These are phyloP conservation scores for Athalia rosae DNA, from an alignment of 2,888 invertebrate species.

Conservation along the genomic window DNA sequence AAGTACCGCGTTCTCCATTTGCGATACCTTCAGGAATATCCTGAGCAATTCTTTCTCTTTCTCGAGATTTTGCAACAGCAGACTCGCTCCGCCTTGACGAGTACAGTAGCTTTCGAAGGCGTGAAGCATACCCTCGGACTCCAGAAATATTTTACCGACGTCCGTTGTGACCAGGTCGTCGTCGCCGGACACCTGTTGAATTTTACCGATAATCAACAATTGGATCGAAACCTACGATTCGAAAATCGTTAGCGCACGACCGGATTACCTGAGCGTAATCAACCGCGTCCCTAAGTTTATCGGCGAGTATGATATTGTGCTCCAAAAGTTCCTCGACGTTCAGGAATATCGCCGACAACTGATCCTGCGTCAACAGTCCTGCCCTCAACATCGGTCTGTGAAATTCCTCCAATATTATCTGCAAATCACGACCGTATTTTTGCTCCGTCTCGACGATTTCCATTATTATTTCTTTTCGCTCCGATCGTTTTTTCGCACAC, in stretches of 20 bases:
- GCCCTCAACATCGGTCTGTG: conserved; percentile 95
- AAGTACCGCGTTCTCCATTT: conserved; percentile 95
- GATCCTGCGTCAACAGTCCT: conserved; percentile 92
- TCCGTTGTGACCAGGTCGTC: conserved; percentile 90
- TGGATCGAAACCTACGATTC: not conserved
- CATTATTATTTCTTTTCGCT: conserved; percentile 94
- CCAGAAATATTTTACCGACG: conserved; percentile 92
- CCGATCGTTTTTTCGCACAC: conserved; percentile 90
- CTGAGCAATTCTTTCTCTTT: conserved; percentile 95
- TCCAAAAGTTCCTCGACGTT: conserved; percentile 94
- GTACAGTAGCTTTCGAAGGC: conserved; percentile 97
- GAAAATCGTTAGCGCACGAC: too few relatives aligned
- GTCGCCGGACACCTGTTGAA: conserved; percentile 72
- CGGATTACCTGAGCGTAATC: conserved; percentile 84
- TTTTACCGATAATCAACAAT: not conserved
- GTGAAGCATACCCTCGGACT: conserved; percentile 93
- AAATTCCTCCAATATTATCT: conserved; percentile 94
- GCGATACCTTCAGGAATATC: conserved; percentile 95
- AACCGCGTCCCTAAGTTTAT: conserved; percentile 89
- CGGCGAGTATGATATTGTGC: conserved; percentile 89
- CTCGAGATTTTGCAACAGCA: conserved; percentile 91
- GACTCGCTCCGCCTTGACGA: conserved; percentile 91
- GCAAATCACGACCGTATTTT: conserved; percentile 94
- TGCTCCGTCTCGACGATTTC: conserved; percentile 98
- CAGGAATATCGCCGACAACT: conserved; percentile 92